phyloP scores from a whole-genome alignment of 1,140 invertebrate genomes.

The Caerostris extrusa region DNA sequence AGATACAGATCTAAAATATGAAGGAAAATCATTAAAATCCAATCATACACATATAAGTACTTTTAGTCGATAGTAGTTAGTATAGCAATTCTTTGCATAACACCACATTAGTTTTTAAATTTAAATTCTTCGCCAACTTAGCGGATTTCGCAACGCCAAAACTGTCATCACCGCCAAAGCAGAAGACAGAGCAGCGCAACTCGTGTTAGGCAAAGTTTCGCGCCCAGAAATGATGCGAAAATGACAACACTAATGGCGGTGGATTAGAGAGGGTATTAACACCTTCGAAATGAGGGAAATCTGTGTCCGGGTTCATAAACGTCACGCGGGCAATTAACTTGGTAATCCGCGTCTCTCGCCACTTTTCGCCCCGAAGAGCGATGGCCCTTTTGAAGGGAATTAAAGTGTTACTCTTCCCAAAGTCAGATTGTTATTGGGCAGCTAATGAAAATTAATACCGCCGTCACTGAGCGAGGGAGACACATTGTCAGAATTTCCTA shows the following conservation, averaged over 20 bases:
- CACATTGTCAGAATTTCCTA: too few species aligned
- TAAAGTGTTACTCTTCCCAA: conserved; percentile 3
- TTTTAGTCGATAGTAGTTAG: too few species aligned
- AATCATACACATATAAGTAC: too few species aligned
- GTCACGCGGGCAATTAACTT: conserved; percentile 71
- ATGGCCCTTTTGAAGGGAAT: conserved; percentile 41
- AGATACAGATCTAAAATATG: too few species aligned
- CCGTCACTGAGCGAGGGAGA: background rate
- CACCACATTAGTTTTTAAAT: background rate
- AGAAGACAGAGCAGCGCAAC: background rate
- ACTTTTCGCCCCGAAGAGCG: conserved; percentile 20
- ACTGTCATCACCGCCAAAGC: background rate
- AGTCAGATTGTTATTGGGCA: conserved; percentile 22
- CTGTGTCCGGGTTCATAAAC: conserved; percentile 63
- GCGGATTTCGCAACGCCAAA: background rate
- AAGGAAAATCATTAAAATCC: too few species aligned
- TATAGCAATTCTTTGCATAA: too few species aligned
- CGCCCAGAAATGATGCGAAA: conserved; percentile 43
- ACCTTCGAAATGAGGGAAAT: conserved; percentile 46
- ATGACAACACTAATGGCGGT: conserved; percentile 52
- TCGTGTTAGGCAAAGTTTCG: conserved; percentile 37
- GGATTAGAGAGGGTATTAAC: conserved; percentile 65
- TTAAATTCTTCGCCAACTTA: background rate
- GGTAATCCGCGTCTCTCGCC: conserved; percentile 51
- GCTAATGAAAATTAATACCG: conserved; percentile 36